Conservation (phyloP, 64 coral and sea anemone genomes). For the Dendronephthya gigantea region DNA sequence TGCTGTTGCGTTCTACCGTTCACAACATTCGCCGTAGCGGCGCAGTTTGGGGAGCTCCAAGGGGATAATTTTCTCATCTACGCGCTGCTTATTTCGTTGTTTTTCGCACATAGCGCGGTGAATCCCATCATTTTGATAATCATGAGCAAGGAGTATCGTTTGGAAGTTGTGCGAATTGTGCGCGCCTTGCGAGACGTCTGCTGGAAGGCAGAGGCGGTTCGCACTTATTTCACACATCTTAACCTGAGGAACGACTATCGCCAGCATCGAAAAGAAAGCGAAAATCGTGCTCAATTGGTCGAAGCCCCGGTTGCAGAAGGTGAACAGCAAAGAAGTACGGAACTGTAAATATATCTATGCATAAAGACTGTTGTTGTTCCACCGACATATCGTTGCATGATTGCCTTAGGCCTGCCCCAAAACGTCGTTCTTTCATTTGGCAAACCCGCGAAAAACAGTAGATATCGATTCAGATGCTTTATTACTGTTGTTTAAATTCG, state of each 20-base stretch:
- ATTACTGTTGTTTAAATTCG: too few species aligned
- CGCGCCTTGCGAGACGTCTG: background rate
- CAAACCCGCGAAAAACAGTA: too few species aligned
- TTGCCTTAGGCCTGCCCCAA: too few species aligned
- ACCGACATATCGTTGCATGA: background rate
- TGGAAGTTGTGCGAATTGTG: background rate
- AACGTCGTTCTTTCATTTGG: too few species aligned
- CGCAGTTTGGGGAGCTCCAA: background rate
- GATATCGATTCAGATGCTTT: too few species aligned
- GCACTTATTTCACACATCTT: background rate
- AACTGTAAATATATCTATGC: background rate
- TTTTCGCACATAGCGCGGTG: conserved; percentile 9
- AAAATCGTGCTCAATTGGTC: conserved; percentile 6
- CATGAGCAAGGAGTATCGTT: conserved; percentile 16
- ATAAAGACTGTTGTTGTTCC: background rate
- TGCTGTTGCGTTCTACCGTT: background rate
- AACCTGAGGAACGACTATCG: background rate
- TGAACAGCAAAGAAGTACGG: background rate
- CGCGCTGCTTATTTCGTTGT: background rate
- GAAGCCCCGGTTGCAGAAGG: background rate
- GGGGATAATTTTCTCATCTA: background rate
- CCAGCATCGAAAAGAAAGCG: background rate
- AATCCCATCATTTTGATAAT: background rate
- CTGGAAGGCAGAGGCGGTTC: background rate
- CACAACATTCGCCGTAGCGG: background rate